Conservation (phyloP, 2,113 vertebrate species). For the Hepsetus odoe region DNA sequence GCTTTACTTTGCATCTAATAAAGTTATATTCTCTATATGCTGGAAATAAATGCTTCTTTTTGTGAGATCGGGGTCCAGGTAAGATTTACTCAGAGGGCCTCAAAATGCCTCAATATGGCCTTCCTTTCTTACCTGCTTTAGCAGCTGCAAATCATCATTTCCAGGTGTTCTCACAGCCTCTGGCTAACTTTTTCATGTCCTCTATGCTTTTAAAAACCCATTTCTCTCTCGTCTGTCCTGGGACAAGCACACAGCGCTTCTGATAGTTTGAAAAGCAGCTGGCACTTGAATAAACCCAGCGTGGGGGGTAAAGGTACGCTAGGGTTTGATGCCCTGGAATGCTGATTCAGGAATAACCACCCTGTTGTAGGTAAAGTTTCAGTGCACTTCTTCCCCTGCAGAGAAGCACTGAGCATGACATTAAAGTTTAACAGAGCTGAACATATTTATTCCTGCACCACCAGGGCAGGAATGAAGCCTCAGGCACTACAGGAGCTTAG, state of each 20-base stretch:
- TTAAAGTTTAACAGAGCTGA: constrained; percentile 64
- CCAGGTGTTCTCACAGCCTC: not conserved
- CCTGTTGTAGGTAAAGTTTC: constrained; percentile 44
- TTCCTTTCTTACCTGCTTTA: constrained; percentile 8
- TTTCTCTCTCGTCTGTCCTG: not conserved
- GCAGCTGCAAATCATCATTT: constrained; percentile 6
- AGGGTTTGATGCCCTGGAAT: constrained; percentile 19
- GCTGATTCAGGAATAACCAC: constrained; percentile 36
- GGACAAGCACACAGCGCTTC: not conserved
- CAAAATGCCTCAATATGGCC: not conserved
- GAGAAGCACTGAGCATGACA: constrained; percentile 51
- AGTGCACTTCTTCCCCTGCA: constrained; percentile 21
- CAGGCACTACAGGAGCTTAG: constrained; percentile 32
- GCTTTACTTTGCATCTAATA: not conserved
- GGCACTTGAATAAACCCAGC: constrained; percentile 19
- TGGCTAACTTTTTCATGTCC: not conserved
- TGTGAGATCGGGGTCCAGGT: not conserved
- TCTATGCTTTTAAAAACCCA: not conserved
- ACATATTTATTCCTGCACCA: constrained; percentile 59
- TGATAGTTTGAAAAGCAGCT: not conserved
- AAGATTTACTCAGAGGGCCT: not conserved
- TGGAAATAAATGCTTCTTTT: too few relatives aligned
- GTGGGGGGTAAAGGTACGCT: constrained; percentile 28
- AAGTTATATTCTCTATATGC: too few relatives aligned
- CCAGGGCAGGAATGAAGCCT: constrained; percentile 49